These are phyloP conservation scores for Lordiphosa andalusiaca DNA, from an alignment of 2,888 invertebrate species.

Conservation along the genomic window DNA sequence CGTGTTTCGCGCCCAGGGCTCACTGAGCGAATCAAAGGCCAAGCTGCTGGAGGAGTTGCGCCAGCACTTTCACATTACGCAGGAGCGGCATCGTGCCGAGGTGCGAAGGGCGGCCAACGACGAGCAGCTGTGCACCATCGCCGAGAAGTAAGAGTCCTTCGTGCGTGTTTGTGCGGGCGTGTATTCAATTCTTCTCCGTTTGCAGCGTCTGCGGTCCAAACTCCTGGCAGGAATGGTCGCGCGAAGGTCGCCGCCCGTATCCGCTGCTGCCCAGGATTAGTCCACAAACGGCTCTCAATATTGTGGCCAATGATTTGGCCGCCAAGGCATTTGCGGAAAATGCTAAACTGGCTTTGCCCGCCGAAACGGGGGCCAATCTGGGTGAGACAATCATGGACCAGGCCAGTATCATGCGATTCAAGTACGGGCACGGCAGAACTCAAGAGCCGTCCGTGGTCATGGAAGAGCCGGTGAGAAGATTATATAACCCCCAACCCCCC, in stretches of 20 bases:
- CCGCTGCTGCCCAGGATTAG: slow-evolving; percentile 91
- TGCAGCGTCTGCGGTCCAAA: slow-evolving; percentile 85
- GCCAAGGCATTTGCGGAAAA: slow-evolving; percentile 85
- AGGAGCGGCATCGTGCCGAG: slow-evolving; percentile 95
- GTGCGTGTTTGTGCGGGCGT: slow-evolving; percentile 23
- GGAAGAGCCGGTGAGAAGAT: slow-evolving; percentile 79
- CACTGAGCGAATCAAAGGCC: slow-evolving; percentile 90
- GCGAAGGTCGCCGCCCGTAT: slow-evolving; percentile 91
- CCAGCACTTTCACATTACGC: slow-evolving; percentile 90
- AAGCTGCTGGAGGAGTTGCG: slow-evolving; percentile 91
- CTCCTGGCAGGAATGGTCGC: slow-evolving; percentile 89
- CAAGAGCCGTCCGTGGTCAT: slow-evolving; percentile 66
- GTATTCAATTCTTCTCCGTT: not conserved
- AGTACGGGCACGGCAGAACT: slow-evolving; percentile 28
- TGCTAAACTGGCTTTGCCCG: slow-evolving; percentile 82
- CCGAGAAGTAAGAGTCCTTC: slow-evolving; percentile 88
- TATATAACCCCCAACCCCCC: slow-evolving; percentile 50
- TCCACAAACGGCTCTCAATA: slow-evolving; percentile 91
- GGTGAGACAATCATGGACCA: slow-evolving; percentile 59
- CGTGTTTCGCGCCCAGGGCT: slow-evolving; percentile 95
- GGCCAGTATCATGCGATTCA: slow-evolving; percentile 42
- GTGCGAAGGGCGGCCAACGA: slow-evolving; percentile 95
- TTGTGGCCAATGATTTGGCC: slow-evolving; percentile 90
- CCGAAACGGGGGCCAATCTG: slow-evolving; percentile 78
- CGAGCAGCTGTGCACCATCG: slow-evolving; percentile 92